phyloP scores from a whole-genome alignment of 2,113 vertebrate species.

The Pseudonaja textilis region DNA sequence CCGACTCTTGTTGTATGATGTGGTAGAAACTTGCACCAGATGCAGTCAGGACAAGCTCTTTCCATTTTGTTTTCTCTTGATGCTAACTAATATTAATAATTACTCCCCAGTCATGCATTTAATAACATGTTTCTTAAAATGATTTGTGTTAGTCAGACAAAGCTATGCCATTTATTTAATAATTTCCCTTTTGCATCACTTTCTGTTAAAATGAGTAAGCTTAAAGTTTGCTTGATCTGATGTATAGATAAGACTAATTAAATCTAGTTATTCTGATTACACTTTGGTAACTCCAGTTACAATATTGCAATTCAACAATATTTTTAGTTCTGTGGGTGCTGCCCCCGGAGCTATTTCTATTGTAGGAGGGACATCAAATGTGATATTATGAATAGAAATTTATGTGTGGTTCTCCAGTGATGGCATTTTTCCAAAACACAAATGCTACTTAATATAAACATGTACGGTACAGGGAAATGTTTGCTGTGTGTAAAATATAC shows the following conservation, averaged over 20 bases:
- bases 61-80: not conserved
- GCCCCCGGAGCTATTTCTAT: not conserved
- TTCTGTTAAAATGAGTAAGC: not conserved
- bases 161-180: not conserved
- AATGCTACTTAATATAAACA: not conserved
- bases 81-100: not conserved
- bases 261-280: not conserved
- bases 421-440: not conserved
- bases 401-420: not conserved
- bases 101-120: not conserved
- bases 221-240: not conserved
- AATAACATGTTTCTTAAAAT: not conserved
- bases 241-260: not conserved
- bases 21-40: not conserved
- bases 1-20: not conserved
- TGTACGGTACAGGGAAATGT: not conserved
- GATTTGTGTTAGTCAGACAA: not conserved
- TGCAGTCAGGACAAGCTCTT: not conserved
- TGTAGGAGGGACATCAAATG: not conserved
- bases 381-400: not conserved
- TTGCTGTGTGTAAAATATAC: not conserved
- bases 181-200: not conserved
- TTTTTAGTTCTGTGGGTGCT: not conserved
- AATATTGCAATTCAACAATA: not conserved
- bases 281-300: not conserved